Base-by-base conservation (phyloP, 2,888 invertebrate genomes). In the Drosophila tripunctata region DNA sequence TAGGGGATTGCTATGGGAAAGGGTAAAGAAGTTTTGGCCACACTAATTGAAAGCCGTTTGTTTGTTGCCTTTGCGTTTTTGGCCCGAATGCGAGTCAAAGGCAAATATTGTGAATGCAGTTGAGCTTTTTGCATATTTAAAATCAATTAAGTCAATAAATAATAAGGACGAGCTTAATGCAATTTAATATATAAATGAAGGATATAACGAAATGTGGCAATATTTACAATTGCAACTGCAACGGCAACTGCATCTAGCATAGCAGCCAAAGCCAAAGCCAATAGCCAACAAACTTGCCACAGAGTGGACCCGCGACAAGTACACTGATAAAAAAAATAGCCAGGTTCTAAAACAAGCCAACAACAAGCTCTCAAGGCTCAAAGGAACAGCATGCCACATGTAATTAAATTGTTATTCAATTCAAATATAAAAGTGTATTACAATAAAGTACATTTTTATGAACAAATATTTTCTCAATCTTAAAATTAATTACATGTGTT, bases 81-180 rank as follows among this genome's bases (percentile, higher is more conserved):
- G 87, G 41, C 22, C 47, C 31, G 31, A 31, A 27, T 8, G 17
- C 5, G 80, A 65, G 68, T 58, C 81, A 87, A 87, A 87, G 81
- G 84, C 82, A 84, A 86, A 86, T 78, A 85, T 84, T 87, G 86
- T 47, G 63, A 67, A 65, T 69, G 77, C 69, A 67, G 60, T 65
- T 51, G 73, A 78, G 80, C 72, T 88, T 88, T 80, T 83, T 89
- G 87, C 89, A 89, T 89, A 89, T 89, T 89, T 89, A 89, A 89
- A 89, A 89, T 89, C 89, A 89, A 89, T 89, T 89, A 90, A 89
- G 88, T 88, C 85, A 87, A 83, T 88, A 87, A 83, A 88, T 77
- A 77, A 86, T 81, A 87, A 78, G 70, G 77, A 70, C 72, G 77
- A 64, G 64, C 73, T 83, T 81, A 89, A 87, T 88, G 78, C 84